These are phyloP conservation scores for Synanthedon myopaeformis DNA, from an alignment of 2,888 invertebrate species.

Conservation along the genomic window DNA sequence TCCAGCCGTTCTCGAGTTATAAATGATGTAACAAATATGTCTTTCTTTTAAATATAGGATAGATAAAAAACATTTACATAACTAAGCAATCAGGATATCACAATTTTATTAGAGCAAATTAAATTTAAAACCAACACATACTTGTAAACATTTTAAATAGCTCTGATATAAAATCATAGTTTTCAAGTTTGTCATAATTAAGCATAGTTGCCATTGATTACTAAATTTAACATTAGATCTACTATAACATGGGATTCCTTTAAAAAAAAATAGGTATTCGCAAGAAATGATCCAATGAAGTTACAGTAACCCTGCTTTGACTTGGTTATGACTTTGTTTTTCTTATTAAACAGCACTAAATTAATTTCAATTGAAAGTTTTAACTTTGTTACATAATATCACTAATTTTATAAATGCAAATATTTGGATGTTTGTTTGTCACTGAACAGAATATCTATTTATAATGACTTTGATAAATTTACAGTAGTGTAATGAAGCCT, in stretches of 20 bases:
- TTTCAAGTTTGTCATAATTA: too few species aligned
- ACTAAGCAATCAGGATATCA: too few species aligned
- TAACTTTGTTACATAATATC: not conserved
- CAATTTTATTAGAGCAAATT: too few species aligned
- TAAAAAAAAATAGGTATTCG: conserved; percentile 16
- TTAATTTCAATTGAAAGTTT: conserved; percentile 1
- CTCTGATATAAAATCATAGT: not conserved
- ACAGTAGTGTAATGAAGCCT: too few species aligned
- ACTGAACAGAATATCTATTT: not conserved
- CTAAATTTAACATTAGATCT: conserved; percentile 31
- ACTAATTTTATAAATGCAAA: not conserved
- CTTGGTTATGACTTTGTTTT: conserved; percentile 23
- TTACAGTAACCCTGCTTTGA: conserved; percentile 37
- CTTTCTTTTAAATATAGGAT: too few species aligned
- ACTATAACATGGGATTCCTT: conserved; percentile 13
- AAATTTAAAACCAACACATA: too few species aligned
- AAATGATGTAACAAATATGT: too few species aligned
- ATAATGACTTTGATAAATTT: too few species aligned
- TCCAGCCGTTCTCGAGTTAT: too few species aligned
- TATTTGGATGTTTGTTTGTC: not conserved
- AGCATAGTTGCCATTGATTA: not conserved
- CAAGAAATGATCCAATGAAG: conserved; percentile 26
- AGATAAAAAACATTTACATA: too few species aligned
- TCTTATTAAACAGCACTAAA: not conserved
- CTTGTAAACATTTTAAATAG: not conserved